Evolutionary conservation across 2,888 invertebrate species (phyloP), one percentile per base, ranked within the genome.

Genomic region (Andrena fulva): DNA sequence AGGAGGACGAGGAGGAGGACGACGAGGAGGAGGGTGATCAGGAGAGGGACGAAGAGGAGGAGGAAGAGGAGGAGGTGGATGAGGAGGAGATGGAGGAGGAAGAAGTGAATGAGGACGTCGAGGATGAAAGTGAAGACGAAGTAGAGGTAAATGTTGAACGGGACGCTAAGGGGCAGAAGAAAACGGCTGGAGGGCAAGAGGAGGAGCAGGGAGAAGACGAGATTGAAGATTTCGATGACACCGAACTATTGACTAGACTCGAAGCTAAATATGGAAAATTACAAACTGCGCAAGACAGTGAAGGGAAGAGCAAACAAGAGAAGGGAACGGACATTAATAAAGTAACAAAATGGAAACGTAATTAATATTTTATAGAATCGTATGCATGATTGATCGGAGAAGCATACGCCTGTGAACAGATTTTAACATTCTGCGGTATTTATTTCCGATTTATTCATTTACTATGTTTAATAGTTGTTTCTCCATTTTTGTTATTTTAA

Each of bases 161-260:
- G 74, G 8, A 87, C 87, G 24, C 82, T 20, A 78, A 69, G 16
- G 84, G 78, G 31, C 87, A 76, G 56, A 87, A 74, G n/a, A 85
- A 80, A n/a, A 88, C 76, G 69, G 89, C 89, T 5, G 92, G 92
- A 29, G 88, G 92, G 3, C 90, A 91, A 78, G 91, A 90, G 20
- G 92, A 91, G 64, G 91, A 91, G 20, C 89, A 92, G 4, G 92
- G 93, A 68, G 92, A 92, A 20, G 93, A 94, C 56, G 93, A 91
- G 33, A 74, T 80, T 31, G 91, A 91, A 71, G 96, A 96, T 87
- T 96, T 96, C 0, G 97, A 97, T 90, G 97, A 97, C 91, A 95
- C 95, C 6, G 97, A 97, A 84, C 94, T 97, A 64, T 94, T 97
- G 89, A 96, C 94, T 90, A 95, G 97, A 85, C 94, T 97, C 76